A percentile compares a stretch with the other conserved stretches of the same genome.
Conservation (phyloP, 2,888 invertebrate genomes). For the Tyria jacobaeae region DNA sequence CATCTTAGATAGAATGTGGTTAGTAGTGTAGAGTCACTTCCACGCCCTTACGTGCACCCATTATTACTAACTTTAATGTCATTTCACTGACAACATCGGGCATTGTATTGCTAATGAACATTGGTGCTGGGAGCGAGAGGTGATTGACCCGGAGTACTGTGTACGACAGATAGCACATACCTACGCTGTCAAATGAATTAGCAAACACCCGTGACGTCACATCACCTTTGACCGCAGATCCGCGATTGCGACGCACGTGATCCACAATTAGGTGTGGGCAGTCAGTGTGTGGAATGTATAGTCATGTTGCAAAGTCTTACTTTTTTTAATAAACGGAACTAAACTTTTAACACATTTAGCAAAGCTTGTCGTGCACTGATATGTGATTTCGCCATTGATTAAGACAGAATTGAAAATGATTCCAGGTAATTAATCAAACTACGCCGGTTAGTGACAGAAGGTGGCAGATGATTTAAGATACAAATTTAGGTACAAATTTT, state of each 20-base stretch:
- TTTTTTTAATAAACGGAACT: background rate
- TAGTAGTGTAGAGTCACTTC: no score
- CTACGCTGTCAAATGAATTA: background rate
- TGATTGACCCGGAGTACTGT: background rate
- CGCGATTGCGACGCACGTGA: background rate
- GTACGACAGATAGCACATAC: no score
- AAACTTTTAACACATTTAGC: background rate
- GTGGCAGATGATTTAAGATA: no score
- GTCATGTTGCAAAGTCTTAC: background rate
- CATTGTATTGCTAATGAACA: background rate
- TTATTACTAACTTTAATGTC: no score
- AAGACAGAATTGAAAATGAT: no score
- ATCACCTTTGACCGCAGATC: constrained; percentile 1
- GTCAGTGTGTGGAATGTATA: background rate
- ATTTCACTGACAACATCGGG: background rate
- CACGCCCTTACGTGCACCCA: no score
- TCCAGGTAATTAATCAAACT: no score
- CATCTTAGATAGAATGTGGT: no score
- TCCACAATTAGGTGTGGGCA: background rate
- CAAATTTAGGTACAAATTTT: no score
- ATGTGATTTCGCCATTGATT: no score
- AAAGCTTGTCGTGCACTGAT: no score
- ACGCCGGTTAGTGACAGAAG: no score
- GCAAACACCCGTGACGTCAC: background rate
- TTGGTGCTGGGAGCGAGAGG: background rate